A percentile compares a stretch with the other conserved stretches of the same genome.
phyloP scores from a whole-genome alignment of 2,888 invertebrate genomes.

The Alloscopus bannaensis region DNA sequence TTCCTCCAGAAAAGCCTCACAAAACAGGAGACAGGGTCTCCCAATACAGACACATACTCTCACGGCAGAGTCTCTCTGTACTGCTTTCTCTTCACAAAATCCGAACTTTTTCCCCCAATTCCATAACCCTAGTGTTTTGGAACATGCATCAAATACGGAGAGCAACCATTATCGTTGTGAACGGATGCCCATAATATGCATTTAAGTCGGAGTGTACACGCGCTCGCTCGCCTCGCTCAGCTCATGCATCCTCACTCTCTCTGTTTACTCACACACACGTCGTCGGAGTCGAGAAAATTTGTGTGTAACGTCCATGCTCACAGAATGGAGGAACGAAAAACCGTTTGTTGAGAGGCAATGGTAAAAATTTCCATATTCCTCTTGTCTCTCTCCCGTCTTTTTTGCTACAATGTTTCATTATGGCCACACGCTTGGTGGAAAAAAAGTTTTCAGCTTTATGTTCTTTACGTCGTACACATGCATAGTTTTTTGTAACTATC shows the following conservation, averaged over 20 bases:
- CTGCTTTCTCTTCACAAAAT: constrained; percentile 60
- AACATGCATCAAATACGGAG: constrained; percentile 40
- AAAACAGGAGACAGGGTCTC: too few relatives aligned
- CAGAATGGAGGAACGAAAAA: constrained; percentile 26
- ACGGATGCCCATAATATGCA: constrained; percentile 52
- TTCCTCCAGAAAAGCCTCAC: too few relatives aligned
- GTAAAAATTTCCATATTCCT: constrained; percentile 50
- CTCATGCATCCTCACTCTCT: too few relatives aligned
- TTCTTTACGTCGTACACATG: background rate
- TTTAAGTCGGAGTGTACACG: constrained; percentile 31
- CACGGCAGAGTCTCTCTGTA: constrained; percentile 1
- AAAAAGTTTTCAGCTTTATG: background rate
- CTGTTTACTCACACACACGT: too few relatives aligned
- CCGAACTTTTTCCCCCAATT: constrained; percentile 60
- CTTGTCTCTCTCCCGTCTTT: background rate
- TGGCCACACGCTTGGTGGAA: background rate
- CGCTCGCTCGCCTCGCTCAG: too few relatives aligned
- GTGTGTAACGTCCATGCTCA: background rate
- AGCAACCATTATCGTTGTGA: constrained; percentile 53
- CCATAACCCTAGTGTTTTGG: constrained; percentile 48
- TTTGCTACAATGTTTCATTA: background rate
- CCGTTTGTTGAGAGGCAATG: constrained; percentile 25
- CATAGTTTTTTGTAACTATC: constrained; percentile 16
- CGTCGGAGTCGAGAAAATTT: constrained; percentile 1
- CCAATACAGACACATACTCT: background rate